Base-by-base conservation (phyloP, 2,797 vertebrate genomes). In the Centroberyx gerrardi region DNA sequence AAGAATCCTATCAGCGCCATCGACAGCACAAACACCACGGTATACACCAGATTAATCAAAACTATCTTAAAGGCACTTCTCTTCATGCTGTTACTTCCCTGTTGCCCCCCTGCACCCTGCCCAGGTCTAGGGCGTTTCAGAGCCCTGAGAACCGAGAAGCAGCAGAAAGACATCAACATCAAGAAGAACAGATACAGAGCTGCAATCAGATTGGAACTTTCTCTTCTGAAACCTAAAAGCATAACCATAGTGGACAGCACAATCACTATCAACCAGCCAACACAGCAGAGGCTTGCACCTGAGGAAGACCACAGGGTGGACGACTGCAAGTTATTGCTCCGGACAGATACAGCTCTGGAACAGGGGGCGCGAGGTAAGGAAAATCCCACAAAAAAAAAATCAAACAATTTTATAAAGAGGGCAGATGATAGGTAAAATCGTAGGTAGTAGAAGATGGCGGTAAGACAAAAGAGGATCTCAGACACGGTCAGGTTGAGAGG, bases 231-330 rank as follows among this genome's bases (percentile, higher is more conserved):
- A 14, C 1, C 0, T 0, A 40, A 4, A 48, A 0, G 2, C 0
- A 3, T 0, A 2, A 0, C 0, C 13, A 52, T 33, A 65, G 4
- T 2, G 0, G 38, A 53, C 6, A 46, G 2, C 1, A 0, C 1
- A 1, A 60, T 6, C 3, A 52, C 48, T 5, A 5, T n/a, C 52
- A 69, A 29, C 77, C 65, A 74, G 14, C 13, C 38, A 48, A 42
- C 17, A 27, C 17, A 38, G 8, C 65, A 70, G 7, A 17, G 54
- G 60, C 55, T 70, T 74, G 29, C 14, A 74, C 31, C 33, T 31
- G 12, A 70, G 66, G 31, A 70, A 71, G 7, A 38, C 9, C 15
- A 74, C 14, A 29, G 77, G 71, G 22, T 61, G 66, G 46, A 80
- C 9, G 0, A 10, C 18, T 4, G 38, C 61, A 14, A 65, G 12